Base-by-base conservation (phyloP, 1,140 invertebrate genomes). In the Pseudomyrmex gracilis region DNA sequence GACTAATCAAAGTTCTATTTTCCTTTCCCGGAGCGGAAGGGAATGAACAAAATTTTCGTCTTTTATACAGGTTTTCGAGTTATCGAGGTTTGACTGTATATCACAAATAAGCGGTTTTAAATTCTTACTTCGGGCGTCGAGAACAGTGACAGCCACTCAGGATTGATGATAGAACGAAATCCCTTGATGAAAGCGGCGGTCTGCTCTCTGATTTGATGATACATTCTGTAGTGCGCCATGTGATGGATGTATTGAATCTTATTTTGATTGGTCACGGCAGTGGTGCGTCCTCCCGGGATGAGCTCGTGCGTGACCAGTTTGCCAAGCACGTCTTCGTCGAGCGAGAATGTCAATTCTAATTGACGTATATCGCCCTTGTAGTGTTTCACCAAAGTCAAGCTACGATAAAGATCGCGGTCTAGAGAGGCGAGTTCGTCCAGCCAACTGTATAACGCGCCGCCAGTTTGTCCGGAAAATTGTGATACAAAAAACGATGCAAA, bases 401-500 rank as follows among this genome's bases (percentile, higher is more conserved):
- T 99, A 85, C 98, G 96, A 92, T 99, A 99, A 0, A 99, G 95
- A 88, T 99, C 99, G 66, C 97, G 96, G 95, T 99, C 99, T 3
- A 99, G 95, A 7, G 98, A 99, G 1, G 99, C 98, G 70, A 99
- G 94, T 94, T 99, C 99, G 94, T 99, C 99, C 82, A 99, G 97
- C 93, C 97, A 99, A 92, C 98, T 99, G 93, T 99, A 99, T 1
- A 98, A 95, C 12, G 97, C 96, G 90, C 97, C 97, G 84, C 98
- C 97, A n/a, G 98, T 98, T 93, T 99, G 98, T 0, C 98, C 98
- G 24, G 99, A 95, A 80, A 99, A 97, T 95, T 99, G 98, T 86
- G 98, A 99, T 5, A 99, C 95, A 94, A 99, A 99, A 93, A 99
- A 99, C 45, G 98, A 98, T 0, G 99, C 99, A 93, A 99, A 99